Evolutionary conservation across 2,888 invertebrate species (phyloP), one percentile per base, ranked within the genome.

Genomic region (Pollenia labialis): DNA sequence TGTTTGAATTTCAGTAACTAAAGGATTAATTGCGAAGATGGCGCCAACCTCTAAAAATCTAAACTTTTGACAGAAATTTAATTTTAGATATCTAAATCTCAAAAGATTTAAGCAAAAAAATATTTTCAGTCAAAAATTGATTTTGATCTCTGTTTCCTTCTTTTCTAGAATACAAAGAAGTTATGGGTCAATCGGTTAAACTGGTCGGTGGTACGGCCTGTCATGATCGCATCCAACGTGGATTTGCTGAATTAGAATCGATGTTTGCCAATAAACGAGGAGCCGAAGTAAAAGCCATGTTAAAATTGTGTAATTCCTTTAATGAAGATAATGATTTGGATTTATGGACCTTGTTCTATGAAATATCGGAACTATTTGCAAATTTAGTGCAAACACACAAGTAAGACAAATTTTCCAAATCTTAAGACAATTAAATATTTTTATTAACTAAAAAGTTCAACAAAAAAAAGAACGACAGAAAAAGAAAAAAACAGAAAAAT

Each of bases 91-190:
- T 32, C 32, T 32, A 32, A 32, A 32, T 32, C 32, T 32, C 32
- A 32, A 4, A 32, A 32, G 32, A 6, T 32, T 4, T 0, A 32
- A 6, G 32, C 32, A 32, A 32, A 32, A 32, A 32, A 32, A 32
- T 32, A 32, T 32, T 32, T 32, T 32, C 6, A 32, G 6, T 32
- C 32, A 32, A 32, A 32, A 32, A 6, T 32, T 32, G 6, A 32
- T 32, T 32, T 32, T 32, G 6, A 32, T 40, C 58, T n/a, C 7
- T 3, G n/a, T 80, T 10, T 44, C n/a, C 32, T 68, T 1, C 1
- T 2, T 11, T 64, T 75, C 3, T 56, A 93, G 93, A 93, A 85
- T 93, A 93, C 89, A 92, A 93, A 81, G 93, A 93, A 88, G 89
- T 93, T 2, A 91, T 91, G 40, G 93, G 93, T 0, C 85, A 91